Evolutionary conservation across 23 tunicate species (phyloP), one percentile per base, ranked within the genome.

Genomic region (Trididemnum nubilum): DNA sequence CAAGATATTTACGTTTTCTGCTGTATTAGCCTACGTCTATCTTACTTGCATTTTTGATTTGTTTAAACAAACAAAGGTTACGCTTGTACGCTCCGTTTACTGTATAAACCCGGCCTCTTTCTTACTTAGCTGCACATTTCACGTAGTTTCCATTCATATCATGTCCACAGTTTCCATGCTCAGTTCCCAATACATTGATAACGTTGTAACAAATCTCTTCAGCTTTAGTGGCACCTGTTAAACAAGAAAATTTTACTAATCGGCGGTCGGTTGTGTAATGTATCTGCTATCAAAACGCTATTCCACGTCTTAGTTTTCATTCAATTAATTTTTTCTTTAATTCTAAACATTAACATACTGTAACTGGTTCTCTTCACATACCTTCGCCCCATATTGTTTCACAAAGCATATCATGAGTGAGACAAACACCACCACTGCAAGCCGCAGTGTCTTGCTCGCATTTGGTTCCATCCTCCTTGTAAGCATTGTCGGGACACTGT

Each of bases 161-260:
- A 36, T 35, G 72, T 19, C 97, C 97, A 66, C 97, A 91, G 49
- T 91, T 91, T 51, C 97, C 97, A 34, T 91, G 81, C 71, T 64
- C 36, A 30, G 76, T 77, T 59, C 97, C 97, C 3, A 33, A 33
- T 37, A 49, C 59, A 64, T 91, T 91, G 9, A 91, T 89, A 26
- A 0, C 15, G 24, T 38, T 19, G 50, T 91, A 91, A 52, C 97
- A 91, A 1, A 70, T 27, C 40, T 82, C 85, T 24, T 22, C 87
- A 23, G 86, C 91, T 51, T 39, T 83, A 5, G 26, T 40, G 19
- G 91, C 84, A 1, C 63, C 97, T 85, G 37, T 26, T 28, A 5
- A 22, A 76, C n/a, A 40, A 76, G 19, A 72, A 19, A 72, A 72
- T 19, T 50, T 50, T 12, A n/a, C n/a, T n/a, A n/a, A n/a, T n/a